phyloP scores from a whole-genome alignment of 2,797 vertebrate species.

The Gymnocypris eckloni region DNA sequence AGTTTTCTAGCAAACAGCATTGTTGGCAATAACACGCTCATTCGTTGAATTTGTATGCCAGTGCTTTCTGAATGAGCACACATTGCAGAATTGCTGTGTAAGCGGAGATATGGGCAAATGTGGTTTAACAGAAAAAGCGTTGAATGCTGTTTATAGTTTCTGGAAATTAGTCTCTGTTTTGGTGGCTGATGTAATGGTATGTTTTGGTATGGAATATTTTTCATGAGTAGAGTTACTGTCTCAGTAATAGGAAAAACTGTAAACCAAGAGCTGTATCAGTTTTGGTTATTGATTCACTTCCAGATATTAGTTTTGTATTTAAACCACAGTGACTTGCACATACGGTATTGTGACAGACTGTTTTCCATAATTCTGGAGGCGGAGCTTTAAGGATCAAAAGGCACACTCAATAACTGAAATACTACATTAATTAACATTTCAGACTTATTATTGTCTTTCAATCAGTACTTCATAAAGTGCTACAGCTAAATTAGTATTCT shows the following conservation, averaged over 20 bases:
- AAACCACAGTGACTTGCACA: slow-evolving; percentile 10
- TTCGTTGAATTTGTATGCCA: not conserved
- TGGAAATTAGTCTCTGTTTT: slow-evolving; percentile 25
- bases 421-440: slow-evolving; percentile 1
- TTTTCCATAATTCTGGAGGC: not conserved
- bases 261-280: not conserved
- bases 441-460: not conserved
- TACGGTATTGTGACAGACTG: not conserved
- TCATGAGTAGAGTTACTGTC: not conserved
- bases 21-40: not conserved
- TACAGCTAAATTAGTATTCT: slow-evolving; percentile 2
- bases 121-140: slow-evolving; percentile 15
- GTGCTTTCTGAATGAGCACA: slow-evolving; percentile 4
- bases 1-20: not conserved
- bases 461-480: not conserved
- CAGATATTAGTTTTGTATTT: not conserved
- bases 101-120: not conserved
- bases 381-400: not conserved
- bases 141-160: slow-evolving; percentile 15
- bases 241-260: slow-evolving; percentile 20
- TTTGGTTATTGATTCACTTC: not conserved
- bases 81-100: slow-evolving; percentile 4
- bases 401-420: not conserved
- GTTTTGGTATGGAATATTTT: slow-evolving; percentile 25
- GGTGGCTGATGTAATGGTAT: slow-evolving; percentile 26